Evolutionary conservation across 2,888 invertebrate species (phyloP), one percentile per base, ranked within the genome.

Genomic region (Torymus tubicola): DNA sequence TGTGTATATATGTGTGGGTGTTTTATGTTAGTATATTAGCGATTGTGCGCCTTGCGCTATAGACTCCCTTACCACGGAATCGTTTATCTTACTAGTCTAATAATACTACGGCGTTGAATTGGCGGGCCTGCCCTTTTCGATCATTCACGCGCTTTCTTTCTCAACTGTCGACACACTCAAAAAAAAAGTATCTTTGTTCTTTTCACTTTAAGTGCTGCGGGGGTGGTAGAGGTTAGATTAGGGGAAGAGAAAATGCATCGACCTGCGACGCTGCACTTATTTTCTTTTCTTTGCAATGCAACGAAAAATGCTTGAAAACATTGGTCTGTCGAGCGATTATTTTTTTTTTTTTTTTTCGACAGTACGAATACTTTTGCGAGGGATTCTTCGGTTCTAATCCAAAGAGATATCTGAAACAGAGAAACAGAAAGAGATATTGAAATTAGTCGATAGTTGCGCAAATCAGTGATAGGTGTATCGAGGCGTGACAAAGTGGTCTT

Each of bases 401-500:
- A 82, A 84, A 84, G 77, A 85, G 79, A 87, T 87, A 88, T 89
- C 90, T 90, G 90, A 82, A 90, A 90, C 88, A 89, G 53, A 87
- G 85, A 85, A 67, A 72, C 80, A 31, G 8, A 52, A 53, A 31
- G 31, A 52, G 11, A 8, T 8, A 42, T 42, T 42, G 8, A 42
- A 42, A 42, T 42, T 42, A 42, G 24, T 52, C 11, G 24, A 3
- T 2, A n/a, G 14, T 24, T 67, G 12, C 0, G 67, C 1, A 2
- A 52, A 11, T 13, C 13, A 21, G 8, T 18, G 50, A 4, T 16
- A 2, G n/a, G 12, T n/a, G 65, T 3, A n/a, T 5, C 2, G 14
- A 53, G 14, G 53, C 42, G 42, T 42, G 42, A 42, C 5, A 42
- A 42, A 42, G 42, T 42, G 42, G 42, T 42, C 42, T 42, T 42